Percentiles rank a stretch among this genome's conserved stretches.
Evolutionary conservation across 2,888 invertebrate species (phyloP).

Genomic region (Mimachlamys varia): DNA sequence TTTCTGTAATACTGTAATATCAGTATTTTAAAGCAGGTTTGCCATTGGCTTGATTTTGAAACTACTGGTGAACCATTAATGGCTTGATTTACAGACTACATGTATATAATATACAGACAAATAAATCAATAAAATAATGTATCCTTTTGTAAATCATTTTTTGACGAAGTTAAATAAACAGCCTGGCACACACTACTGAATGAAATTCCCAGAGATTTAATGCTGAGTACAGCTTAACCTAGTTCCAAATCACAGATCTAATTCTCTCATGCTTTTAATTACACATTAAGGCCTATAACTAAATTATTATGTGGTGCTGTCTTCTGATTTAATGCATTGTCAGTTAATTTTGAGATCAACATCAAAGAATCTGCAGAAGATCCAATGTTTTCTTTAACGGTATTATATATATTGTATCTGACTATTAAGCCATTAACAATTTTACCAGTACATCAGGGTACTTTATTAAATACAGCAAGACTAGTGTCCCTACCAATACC

Average conservation of each 20-base stretch:
- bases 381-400: background rate
- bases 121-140: no score
- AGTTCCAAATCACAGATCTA: background rate
- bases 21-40: no score
- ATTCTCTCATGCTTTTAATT: background rate
- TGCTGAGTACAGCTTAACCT: background rate
- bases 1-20: no score
- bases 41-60: no score
- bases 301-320: background rate
- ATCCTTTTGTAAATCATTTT: no score
- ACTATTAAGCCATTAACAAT: background rate
- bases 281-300: background rate
- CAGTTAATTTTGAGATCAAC: background rate
- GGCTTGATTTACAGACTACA: no score
- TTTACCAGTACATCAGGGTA: background rate
- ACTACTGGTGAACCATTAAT: no score
- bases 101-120: no score
- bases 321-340: background rate
- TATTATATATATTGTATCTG: background rate
- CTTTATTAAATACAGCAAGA: background rate
- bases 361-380: background rate
- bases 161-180: no score
- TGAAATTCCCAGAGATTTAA: background rate
- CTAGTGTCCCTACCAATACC: no score
- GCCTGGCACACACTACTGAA: background rate